Conservation (phyloP, 2,113 vertebrate species). For the Speoplatyrhinus poulsoni region DNA sequence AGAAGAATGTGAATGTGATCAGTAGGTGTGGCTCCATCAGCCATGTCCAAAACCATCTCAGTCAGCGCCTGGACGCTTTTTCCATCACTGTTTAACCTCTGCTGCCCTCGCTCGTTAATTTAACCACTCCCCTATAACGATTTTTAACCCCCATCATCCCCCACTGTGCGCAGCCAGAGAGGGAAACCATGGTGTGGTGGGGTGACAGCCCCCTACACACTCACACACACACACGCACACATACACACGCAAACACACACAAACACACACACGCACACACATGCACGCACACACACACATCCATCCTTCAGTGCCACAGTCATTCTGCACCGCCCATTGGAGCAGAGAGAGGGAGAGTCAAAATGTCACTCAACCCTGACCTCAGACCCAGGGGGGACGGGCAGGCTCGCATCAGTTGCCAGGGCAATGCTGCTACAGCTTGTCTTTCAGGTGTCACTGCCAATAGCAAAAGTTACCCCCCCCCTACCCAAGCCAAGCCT, state of each 20-base stretch:
- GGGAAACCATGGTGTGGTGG: not conserved
- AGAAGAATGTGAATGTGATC: constrained; percentile 11
- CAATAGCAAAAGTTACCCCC: constrained; percentile 49
- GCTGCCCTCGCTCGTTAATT: constrained; percentile 27
- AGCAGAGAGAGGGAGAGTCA: constrained; percentile 57
- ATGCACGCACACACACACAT: not conserved
- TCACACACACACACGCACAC: not conserved
- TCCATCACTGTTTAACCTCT: constrained; percentile 23
- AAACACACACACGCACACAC: constrained; percentile 1
- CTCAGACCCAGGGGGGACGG: constrained; percentile 30
- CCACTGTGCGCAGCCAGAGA: not conserved
- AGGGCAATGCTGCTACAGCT: constrained; percentile 43
- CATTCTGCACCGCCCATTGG: constrained; percentile 51
- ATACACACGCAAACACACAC: constrained; percentile 11
- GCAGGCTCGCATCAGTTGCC: constrained; percentile 57
- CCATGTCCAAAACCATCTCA: constrained; percentile 17
- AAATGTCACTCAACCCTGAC: constrained; percentile 65
- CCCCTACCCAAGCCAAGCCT: constrained; percentile 6
- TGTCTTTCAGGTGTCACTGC: constrained; percentile 63
- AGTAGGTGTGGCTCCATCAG: constrained; percentile 3
- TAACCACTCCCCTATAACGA: constrained; percentile 14
- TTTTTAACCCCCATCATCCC: constrained; percentile 19
- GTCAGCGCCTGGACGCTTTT: not conserved
- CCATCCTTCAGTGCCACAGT: constrained; percentile 33
- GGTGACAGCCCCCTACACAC: not conserved